A percentile compares a stretch with the other conserved stretches of the same genome.
These are phyloP conservation scores for Parazoanthus atlanticus DNA, from an alignment of 92 coral and sea anemone species.

Conservation along the genomic window DNA sequence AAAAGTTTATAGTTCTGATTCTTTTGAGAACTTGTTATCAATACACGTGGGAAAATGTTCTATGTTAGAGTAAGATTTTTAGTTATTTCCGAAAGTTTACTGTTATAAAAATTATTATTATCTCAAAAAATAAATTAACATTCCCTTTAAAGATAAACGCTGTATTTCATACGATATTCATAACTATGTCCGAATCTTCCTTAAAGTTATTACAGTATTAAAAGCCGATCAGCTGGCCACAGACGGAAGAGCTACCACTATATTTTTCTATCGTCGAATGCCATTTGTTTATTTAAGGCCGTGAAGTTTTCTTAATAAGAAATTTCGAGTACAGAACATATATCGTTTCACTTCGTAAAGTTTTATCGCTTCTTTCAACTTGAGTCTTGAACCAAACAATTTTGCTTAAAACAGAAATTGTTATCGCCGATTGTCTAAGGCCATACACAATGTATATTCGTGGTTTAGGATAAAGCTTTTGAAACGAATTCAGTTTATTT, in stretches of 20 bases:
- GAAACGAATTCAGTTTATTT: not conserved
- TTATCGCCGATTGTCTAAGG: not conserved
- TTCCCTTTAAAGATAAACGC: not conserved
- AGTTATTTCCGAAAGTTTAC: not conserved
- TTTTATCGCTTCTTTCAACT: too few species aligned
- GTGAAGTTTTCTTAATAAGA: not conserved
- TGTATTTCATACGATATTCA: not conserved
- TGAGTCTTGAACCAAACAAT: not conserved
- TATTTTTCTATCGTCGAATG: slow-evolving; percentile 3
- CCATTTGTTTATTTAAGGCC: slow-evolving; percentile 3
- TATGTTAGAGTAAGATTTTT: not conserved
- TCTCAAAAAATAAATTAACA: too few species aligned
- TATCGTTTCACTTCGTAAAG: not conserved
- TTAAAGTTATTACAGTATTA: not conserved
- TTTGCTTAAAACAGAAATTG: not conserved
- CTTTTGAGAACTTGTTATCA: too few species aligned
- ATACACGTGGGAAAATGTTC: not conserved
- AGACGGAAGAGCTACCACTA: not conserved
- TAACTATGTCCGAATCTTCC: not conserved
- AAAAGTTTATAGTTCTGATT: too few species aligned
- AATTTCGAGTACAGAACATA: not conserved
- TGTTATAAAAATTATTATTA: not conserved
- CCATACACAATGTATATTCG: too few species aligned
- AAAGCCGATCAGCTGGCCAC: not conserved
- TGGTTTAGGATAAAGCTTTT: not conserved